These are phyloP conservation scores for Sebastes cheni DNA, from an alignment of 2,797 vertebrate species.

Conservation along the genomic window DNA sequence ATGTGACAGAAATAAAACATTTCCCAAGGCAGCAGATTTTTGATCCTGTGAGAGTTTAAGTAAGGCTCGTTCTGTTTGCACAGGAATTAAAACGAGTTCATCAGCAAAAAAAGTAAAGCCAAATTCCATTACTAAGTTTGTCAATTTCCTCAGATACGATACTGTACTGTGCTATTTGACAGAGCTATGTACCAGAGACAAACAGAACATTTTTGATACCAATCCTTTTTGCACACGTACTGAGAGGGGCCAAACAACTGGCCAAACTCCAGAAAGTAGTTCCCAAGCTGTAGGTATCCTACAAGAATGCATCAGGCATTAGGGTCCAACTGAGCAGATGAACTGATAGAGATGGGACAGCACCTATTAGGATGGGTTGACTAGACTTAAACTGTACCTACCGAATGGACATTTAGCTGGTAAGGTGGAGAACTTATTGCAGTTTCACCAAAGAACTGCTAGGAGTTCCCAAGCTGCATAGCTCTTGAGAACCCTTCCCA, in stretches of 20 bases:
- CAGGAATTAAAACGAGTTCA: not conserved
- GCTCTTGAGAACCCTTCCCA: slow-evolving; percentile 30
- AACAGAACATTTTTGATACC: slow-evolving; percentile 14
- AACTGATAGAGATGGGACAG: slow-evolving; percentile 19
- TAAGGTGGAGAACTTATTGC: slow-evolving; percentile 27
- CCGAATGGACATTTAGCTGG: slow-evolving; percentile 15
- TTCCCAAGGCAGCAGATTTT: not conserved
- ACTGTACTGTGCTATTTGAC: not conserved
- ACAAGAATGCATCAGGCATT: not conserved
- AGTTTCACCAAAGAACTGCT: slow-evolving; percentile 41
- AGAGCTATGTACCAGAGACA: not conserved
- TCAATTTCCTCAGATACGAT: not conserved
- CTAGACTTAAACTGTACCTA: slow-evolving; percentile 8
- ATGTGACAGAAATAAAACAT: not conserved
- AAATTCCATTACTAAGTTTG: not conserved
- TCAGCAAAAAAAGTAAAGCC: not conserved
- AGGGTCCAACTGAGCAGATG: not conserved
- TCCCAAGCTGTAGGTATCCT: not conserved
- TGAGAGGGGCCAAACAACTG: not conserved
- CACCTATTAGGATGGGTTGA: slow-evolving; percentile 12
- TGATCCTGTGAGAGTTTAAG: not conserved
- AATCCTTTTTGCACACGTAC: slow-evolving; percentile 25
- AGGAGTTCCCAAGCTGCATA: slow-evolving; percentile 34
- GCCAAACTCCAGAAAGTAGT: not conserved
- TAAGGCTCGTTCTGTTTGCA: not conserved